Conservation (phyloP, 2,888 invertebrate species). For the Shargacucullia verbasci region DNA sequence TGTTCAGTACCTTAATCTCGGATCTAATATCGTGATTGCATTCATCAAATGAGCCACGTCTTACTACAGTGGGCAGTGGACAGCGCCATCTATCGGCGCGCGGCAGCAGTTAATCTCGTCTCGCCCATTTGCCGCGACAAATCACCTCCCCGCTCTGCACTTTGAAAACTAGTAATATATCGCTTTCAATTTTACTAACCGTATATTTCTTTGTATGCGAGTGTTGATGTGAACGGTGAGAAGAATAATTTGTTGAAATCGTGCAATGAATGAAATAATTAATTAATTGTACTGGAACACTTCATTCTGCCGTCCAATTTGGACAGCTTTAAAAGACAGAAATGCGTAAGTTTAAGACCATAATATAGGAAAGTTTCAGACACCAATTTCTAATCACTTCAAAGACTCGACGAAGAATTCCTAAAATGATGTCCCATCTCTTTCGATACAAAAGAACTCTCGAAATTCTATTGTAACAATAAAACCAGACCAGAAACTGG, state of each 20-base stretch:
- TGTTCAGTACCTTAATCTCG: too few species aligned
- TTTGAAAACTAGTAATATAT: slow-evolving; percentile 53
- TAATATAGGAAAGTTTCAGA: too few species aligned
- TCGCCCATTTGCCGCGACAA: slow-evolving; percentile 58
- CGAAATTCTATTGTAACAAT: slow-evolving; percentile 20
- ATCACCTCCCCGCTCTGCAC: slow-evolving; percentile 50
- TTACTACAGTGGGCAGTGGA: slow-evolving; percentile 25
- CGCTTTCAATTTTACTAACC: slow-evolving; percentile 54
- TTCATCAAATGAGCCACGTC: slow-evolving; percentile 34
- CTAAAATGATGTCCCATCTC: slow-evolving; percentile 12
- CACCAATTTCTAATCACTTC: too few species aligned
- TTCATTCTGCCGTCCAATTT: too few species aligned
- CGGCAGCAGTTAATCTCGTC: slow-evolving; percentile 54
- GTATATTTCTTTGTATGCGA: slow-evolving; percentile 41
- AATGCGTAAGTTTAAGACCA: too few species aligned
- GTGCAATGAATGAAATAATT: too few species aligned
- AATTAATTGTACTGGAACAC: too few species aligned
- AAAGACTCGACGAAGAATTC: too few species aligned
- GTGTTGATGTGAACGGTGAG: slow-evolving; percentile 26
- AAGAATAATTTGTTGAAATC: slow-evolving; percentile 14
- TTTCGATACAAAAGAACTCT: slow-evolving; percentile 23
- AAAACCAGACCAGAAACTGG: slow-evolving; percentile 23
- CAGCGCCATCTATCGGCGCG: slow-evolving; percentile 50
- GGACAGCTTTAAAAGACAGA: too few species aligned
- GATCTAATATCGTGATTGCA: slow-evolving; percentile 24